Evolutionary conservation across 2,888 invertebrate species (phyloP).

Genomic region (Cylindroiulus punctatus): DNA sequence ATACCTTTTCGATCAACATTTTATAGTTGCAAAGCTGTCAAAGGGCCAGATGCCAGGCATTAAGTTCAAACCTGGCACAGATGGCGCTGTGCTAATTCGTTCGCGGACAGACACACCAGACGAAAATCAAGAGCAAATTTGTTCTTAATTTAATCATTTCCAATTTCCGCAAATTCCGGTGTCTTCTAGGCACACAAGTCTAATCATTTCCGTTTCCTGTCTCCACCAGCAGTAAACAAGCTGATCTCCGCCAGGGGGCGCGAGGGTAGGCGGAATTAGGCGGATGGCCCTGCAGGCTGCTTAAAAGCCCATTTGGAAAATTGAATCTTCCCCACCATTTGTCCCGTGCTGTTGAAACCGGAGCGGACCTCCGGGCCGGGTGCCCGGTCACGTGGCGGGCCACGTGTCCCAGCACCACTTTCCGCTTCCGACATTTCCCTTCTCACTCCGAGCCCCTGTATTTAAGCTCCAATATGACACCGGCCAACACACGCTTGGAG

Average conservation of each 20-base stretch:
- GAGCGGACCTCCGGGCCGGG: background rate
- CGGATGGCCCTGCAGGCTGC: background rate
- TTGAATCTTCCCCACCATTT: conserved; percentile 18
- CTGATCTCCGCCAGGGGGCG: background rate
- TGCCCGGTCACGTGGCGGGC: background rate
- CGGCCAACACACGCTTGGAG: background rate
- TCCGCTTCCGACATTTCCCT: conserved; percentile 8
- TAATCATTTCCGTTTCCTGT: background rate
- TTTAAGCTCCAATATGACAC: conserved; percentile 18
- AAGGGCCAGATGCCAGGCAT: too few relatives aligned
- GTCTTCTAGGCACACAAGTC: too few relatives aligned
- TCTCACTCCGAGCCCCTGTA: background rate
- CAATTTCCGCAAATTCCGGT: too few relatives aligned
- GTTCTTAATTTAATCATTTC: too few relatives aligned
- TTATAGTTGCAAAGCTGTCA: too few relatives aligned
- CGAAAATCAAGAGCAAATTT: too few relatives aligned
- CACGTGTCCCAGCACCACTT: background rate
- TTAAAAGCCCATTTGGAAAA: conserved; percentile 18
- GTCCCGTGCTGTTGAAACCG: background rate
- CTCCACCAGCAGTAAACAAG: background rate
- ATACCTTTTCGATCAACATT: too few relatives aligned
- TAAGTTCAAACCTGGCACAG: too few relatives aligned
- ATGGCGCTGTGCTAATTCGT: too few relatives aligned
- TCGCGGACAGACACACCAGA: too few relatives aligned
- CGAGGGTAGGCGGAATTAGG: background rate